A percentile compares a stretch with the other conserved stretches of the same genome.
Conservation (phyloP, 1,140 invertebrate genomes). For the Tetragnatha versicolor region DNA sequence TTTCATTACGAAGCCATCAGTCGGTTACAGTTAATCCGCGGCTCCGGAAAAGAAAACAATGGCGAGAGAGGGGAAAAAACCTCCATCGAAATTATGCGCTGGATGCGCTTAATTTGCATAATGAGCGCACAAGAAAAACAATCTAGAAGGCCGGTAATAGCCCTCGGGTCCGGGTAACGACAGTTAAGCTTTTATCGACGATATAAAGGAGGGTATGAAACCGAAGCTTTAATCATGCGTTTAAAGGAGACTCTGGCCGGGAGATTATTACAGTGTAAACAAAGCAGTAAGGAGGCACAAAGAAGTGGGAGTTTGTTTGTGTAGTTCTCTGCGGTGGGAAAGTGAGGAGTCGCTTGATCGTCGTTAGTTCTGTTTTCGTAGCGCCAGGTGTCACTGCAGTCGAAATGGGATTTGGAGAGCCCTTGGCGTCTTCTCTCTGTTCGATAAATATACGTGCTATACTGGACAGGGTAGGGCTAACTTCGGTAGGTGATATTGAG, state of each 20-base stretch:
- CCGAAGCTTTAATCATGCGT: conserved; percentile 26
- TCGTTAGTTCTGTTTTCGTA: neutral
- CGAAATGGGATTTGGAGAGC: neutral
- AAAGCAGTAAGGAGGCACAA: conserved; percentile 11
- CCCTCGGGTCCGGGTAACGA: conserved; percentile 20
- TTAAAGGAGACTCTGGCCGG: neutral
- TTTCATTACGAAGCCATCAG: neutral
- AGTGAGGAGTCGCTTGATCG: neutral
- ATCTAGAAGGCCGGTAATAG: conserved; percentile 14
- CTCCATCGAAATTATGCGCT: conserved; percentile 36
- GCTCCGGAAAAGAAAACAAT: conserved; percentile 7
- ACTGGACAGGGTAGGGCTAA: neutral
- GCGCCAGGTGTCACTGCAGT: neutral
- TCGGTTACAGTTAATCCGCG: conserved; percentile 5
- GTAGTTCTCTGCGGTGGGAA: neutral
- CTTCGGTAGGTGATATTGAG: neutral
- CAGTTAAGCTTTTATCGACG: conserved; percentile 46
- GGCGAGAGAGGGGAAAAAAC: neutral
- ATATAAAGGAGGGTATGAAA: conserved; percentile 33
- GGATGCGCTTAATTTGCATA: conserved; percentile 44
- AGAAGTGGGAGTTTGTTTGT: neutral
- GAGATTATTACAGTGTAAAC: conserved; percentile 35
- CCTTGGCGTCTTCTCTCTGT: neutral
- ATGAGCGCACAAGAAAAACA: conserved; percentile 32
- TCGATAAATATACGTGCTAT: neutral